A percentile compares a stretch with the other conserved stretches of the same genome.
These are phyloP conservation scores for Andricus grossulariae DNA, from an alignment of 1,140 invertebrate species.

Conservation along the genomic window DNA sequence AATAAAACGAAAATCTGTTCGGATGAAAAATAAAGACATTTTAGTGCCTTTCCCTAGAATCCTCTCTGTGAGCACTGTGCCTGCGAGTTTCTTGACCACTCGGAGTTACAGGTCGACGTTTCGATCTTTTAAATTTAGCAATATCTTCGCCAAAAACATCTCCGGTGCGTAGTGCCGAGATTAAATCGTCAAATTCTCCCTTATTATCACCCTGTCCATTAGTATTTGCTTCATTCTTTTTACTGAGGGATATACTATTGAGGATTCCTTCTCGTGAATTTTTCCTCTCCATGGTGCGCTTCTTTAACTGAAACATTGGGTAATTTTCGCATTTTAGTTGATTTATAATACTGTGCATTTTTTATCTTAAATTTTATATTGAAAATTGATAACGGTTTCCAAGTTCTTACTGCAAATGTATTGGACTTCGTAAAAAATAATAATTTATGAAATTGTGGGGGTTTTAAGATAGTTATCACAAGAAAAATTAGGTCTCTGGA, in stretches of 20 bases:
- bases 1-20: constrained; percentile 8
- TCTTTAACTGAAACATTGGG: constrained; percentile 80
- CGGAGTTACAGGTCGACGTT: constrained; percentile 79
- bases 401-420: too few relatives aligned
- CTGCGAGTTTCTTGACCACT: constrained; percentile 79
- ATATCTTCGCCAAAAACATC: constrained; percentile 99
- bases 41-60: constrained; percentile 81
- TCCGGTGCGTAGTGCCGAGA: constrained; percentile 95
- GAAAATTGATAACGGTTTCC: too few relatives aligned
- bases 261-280: constrained; percentile 84
- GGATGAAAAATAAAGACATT: not conserved
- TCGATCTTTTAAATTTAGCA: constrained; percentile 90
- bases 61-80: constrained; percentile 80
- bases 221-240: constrained; percentile 74
- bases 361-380: too few relatives aligned
- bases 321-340: not conserved
- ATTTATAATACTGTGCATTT: too few relatives aligned
- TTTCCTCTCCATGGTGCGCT: constrained; percentile 91
- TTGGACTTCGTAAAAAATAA: too few relatives aligned
- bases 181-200: constrained; percentile 97
- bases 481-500: too few relatives aligned
- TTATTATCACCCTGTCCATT: constrained; percentile 81
- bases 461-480: too few relatives aligned
- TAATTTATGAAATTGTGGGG: too few relatives aligned
- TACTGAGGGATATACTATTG: constrained; percentile 75